These are phyloP conservation scores for Thecocarcelia acutangulata DNA, from an alignment of 2,888 invertebrate species.

Conservation along the genomic window DNA sequence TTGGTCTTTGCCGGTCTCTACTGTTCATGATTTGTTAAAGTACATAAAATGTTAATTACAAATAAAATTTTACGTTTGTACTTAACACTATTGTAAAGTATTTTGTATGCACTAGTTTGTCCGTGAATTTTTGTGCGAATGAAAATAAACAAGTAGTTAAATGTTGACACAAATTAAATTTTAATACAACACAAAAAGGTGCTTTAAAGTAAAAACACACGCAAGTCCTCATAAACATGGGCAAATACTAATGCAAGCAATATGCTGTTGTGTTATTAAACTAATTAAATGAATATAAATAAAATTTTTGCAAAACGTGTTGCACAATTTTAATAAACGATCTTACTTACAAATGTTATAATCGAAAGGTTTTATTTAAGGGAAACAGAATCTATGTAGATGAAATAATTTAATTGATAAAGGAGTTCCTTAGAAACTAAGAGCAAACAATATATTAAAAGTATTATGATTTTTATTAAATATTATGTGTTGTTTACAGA, in stretches of 20 bases:
- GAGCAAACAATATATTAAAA: too few relatives aligned
- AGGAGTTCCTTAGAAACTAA: too few relatives aligned
- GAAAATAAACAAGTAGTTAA: conserved; percentile 42
- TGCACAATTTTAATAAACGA: conserved; percentile 28
- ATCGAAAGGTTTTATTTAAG: too few relatives aligned
- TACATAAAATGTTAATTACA: conserved; percentile 47
- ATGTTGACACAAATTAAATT: conserved; percentile 66
- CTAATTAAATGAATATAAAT: not conserved
- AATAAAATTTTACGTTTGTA: conserved; percentile 45
- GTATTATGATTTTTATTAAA: too few relatives aligned
- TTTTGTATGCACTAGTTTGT: conserved; percentile 12
- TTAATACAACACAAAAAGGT: conserved; percentile 65
- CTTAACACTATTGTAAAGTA: conserved; percentile 41
- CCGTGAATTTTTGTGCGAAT: not conserved
- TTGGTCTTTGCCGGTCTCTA: too few relatives aligned
- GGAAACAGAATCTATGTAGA: too few relatives aligned
- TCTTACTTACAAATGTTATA: not conserved
- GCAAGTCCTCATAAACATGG: not conserved
- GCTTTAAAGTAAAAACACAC: conserved; percentile 43
- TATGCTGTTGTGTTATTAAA: not conserved
- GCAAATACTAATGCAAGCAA: not conserved
- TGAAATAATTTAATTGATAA: too few relatives aligned
- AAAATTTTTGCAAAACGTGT: conserved; percentile 27
- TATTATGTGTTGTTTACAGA: too few relatives aligned
- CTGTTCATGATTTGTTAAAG: conserved; percentile 27